Percentiles rank a stretch among this genome's conserved stretches.
phyloP scores from a whole-genome alignment of 2,888 invertebrate species.

The Phorcus lineatus region DNA sequence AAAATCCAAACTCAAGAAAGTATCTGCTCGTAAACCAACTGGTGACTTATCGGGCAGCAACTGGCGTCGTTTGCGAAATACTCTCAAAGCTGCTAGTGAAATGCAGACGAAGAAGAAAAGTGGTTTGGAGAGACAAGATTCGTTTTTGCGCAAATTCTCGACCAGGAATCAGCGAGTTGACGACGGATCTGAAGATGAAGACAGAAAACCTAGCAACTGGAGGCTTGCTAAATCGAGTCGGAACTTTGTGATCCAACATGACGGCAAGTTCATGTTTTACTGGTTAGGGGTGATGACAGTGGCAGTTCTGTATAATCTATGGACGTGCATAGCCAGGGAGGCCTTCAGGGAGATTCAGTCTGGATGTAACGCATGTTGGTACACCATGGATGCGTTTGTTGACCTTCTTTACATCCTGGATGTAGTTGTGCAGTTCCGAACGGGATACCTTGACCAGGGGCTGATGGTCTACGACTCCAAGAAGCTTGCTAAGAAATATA shows the following conservation, averaged over 20 bases:
- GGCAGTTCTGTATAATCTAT: slow-evolving; percentile 94
- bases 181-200: slow-evolving; percentile 41
- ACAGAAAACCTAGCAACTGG: neutral
- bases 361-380: slow-evolving; percentile 65
- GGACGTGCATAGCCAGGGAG: slow-evolving; percentile 95
- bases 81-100: slow-evolving; percentile 76
- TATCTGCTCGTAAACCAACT: slow-evolving; percentile 1
- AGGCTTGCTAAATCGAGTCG: slow-evolving; percentile 27
- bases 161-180: slow-evolving; percentile 82
- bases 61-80: slow-evolving; percentile 96
- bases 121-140: slow-evolving; percentile 69
- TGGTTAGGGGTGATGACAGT: slow-evolving; percentile 93
- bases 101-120: slow-evolving; percentile 60
- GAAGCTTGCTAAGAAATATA: slow-evolving; percentile 92
- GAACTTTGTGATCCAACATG: slow-evolving; percentile 87
- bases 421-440: slow-evolving; percentile 92
- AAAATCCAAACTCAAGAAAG: slow-evolving; percentile 21
- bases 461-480: slow-evolving; percentile 94
- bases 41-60: slow-evolving; percentile 39
- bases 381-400: slow-evolving; percentile 83
- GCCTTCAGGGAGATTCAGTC: slow-evolving; percentile 91
- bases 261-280: slow-evolving; percentile 96
- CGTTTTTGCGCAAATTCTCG: slow-evolving; percentile 92
- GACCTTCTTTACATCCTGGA: slow-evolving; percentile 92
- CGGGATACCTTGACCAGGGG: slow-evolving; percentile 92